Conservation (phyloP, 1,140 invertebrate genomes). For the Sesamia nonagrioides region DNA sequence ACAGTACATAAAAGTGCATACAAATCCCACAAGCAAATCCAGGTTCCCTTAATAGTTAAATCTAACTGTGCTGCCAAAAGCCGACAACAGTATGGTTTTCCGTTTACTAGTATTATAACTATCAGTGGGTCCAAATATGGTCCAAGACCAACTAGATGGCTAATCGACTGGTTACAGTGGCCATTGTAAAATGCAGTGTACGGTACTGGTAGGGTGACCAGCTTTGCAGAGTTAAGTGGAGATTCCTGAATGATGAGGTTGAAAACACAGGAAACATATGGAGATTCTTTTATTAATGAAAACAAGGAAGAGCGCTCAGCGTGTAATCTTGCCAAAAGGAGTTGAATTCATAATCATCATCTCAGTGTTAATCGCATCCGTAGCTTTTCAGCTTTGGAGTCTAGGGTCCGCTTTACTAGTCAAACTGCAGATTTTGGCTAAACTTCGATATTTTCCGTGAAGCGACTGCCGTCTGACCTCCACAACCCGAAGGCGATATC, state of each 20-base stretch:
- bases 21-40: not conserved
- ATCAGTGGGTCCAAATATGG: constrained; percentile 36
- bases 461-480: no score
- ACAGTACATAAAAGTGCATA: no score
- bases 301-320: no score
- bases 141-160: constrained; percentile 36
- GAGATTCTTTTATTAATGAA: no score
- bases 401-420: no score
- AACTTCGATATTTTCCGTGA: no score
- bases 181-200: constrained; percentile 43
- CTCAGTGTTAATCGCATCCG: no score
- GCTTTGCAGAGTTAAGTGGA: not conserved
- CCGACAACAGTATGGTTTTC: constrained; percentile 11
- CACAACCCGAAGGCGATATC: no score
- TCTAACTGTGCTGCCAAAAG: constrained; percentile 2
- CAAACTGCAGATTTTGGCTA: no score
- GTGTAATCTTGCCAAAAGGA: no score
- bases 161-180: constrained; percentile 43
- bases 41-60: not conserved
- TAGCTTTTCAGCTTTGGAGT: no score
- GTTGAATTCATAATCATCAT: no score
- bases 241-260: not conserved
- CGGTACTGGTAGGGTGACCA: constrained; percentile 2
- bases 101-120: constrained; percentile 45
- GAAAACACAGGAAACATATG: not conserved